Percentiles rank a stretch among this genome's conserved stretches.
These are phyloP conservation scores for Parthenolecanium corni DNA, from an alignment of 2,888 invertebrate species.

Conservation along the genomic window DNA sequence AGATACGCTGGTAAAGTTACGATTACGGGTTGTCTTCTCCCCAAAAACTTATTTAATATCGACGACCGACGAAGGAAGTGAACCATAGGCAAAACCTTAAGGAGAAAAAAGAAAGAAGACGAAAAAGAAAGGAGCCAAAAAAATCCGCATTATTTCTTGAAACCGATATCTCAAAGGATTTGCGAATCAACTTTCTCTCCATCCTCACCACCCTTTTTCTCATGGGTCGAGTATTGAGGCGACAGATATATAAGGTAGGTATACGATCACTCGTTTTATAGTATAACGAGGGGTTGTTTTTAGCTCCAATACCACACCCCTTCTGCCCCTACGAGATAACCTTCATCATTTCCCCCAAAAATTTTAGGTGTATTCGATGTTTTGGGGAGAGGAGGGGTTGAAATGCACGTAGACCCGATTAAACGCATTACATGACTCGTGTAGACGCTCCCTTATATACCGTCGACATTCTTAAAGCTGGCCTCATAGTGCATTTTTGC, in stretches of 20 bases:
- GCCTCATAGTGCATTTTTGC: neutral
- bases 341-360: neutral
- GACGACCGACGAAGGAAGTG: too few species aligned
- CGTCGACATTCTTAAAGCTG: too few species aligned
- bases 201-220: too few species aligned
- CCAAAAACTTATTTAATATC: too few species aligned
- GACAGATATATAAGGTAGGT: too few species aligned
- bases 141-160: slow-evolving; percentile 16
- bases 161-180: slow-evolving; percentile 21
- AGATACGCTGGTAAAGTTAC: too few species aligned
- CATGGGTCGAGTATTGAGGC: too few species aligned
- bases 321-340: neutral
- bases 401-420: slow-evolving; percentile 13
- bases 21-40: too few species aligned
- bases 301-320: neutral
- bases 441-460: neutral
- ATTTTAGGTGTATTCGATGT: neutral
- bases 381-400: neutral
- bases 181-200: neutral
- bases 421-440: neutral
- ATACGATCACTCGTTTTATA: too few species aligned
- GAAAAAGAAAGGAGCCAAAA: neutral
- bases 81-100: too few species aligned
- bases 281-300: neutral
- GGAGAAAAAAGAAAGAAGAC: too few species aligned